Conservation (phyloP, 1,140 invertebrate genomes). For the Chironomus tepperi region DNA sequence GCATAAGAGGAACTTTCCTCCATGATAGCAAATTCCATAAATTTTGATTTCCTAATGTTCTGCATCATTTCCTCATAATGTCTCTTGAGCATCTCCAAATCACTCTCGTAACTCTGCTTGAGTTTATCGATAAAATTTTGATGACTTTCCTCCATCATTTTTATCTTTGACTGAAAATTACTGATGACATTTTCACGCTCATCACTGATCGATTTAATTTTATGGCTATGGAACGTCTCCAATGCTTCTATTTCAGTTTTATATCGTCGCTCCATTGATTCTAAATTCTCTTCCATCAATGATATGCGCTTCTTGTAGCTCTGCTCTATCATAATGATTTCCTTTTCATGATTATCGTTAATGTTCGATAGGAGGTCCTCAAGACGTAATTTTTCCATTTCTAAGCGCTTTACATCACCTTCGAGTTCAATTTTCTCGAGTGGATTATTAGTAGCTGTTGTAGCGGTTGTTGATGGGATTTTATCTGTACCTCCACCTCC, state of each 20-base stretch:
- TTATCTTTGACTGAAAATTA: constrained; percentile 38
- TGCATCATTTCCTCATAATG: constrained; percentile 40
- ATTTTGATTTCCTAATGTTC: constrained; percentile 40
- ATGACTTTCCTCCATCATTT: constrained; percentile 36
- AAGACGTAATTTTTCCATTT: constrained; percentile 39
- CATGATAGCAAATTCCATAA: constrained; percentile 37
- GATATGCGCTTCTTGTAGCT: constrained; percentile 45
- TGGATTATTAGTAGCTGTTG: constrained; percentile 27
- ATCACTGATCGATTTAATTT: constrained; percentile 32
- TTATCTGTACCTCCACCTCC: constrained; percentile 20
- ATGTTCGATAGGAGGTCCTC: constrained; percentile 38
- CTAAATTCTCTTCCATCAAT: constrained; percentile 40
- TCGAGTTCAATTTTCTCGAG: constrained; percentile 33
- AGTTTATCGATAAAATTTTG: constrained; percentile 39
- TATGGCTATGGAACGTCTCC: constrained; percentile 35
- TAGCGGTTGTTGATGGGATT: not conserved
- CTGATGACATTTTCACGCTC: constrained; percentile 36
- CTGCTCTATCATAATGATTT: constrained; percentile 43
- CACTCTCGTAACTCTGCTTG: constrained; percentile 37
- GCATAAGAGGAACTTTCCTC: constrained; percentile 39
- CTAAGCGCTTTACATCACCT: constrained; percentile 37
- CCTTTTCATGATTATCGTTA: constrained; percentile 40
- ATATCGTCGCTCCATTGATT: constrained; percentile 40
- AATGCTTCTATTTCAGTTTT: constrained; percentile 38
- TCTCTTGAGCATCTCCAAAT: constrained; percentile 37